Percentiles rank a stretch among this genome's conserved stretches.
These are phyloP conservation scores for Dysidea cf. avara DNA, from an alignment of 37 sponge, comb jelly and placozoan species.

Conservation along the genomic window DNA sequence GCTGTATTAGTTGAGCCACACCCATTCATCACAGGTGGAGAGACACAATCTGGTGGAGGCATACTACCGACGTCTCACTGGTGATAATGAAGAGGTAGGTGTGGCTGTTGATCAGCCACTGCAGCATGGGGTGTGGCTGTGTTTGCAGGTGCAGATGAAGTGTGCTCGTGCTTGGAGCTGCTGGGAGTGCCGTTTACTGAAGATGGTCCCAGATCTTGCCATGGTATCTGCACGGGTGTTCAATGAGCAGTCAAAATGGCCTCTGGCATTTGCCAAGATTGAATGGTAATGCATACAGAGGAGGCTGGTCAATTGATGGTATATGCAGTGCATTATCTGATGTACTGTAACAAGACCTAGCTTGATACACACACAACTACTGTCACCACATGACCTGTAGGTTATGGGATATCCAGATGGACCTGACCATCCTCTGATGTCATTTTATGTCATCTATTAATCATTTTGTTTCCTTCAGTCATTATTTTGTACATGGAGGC, in stretches of 20 bases:
- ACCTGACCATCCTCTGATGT: too few relatives aligned
- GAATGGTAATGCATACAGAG: too few relatives aligned
- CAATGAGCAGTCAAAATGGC: constrained; percentile 23
- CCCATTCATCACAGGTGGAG: constrained; percentile 31
- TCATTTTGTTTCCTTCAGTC: constrained; percentile 14
- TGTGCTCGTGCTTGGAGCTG: constrained; percentile 56
- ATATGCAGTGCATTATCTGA: too few relatives aligned
- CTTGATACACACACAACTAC: too few relatives aligned
- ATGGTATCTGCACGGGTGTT: constrained; percentile 1
- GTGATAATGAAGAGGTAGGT: constrained; percentile 48
- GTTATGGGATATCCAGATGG: too few relatives aligned
- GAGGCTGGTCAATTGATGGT: too few relatives aligned
- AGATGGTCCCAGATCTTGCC: constrained; percentile 19
- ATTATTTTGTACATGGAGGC: constrained; percentile 71
- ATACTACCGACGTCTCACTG: constrained; percentile 53
- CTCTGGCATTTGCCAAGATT: constrained; percentile 50
- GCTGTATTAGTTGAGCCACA: too few relatives aligned
- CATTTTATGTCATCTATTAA: too few relatives aligned
- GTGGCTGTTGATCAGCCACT: not conserved
- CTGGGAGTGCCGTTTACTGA: constrained; percentile 48
- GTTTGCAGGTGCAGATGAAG: constrained; percentile 21
- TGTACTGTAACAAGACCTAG: too few relatives aligned
- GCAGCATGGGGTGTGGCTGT: not conserved
- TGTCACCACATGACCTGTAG: too few relatives aligned
- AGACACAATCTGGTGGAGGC: constrained; percentile 60